Percentiles rank a stretch among this genome's conserved stretches.
phyloP scores from a whole-genome alignment of 1,140 invertebrate species.

The Zaprionus tsacasi region DNA sequence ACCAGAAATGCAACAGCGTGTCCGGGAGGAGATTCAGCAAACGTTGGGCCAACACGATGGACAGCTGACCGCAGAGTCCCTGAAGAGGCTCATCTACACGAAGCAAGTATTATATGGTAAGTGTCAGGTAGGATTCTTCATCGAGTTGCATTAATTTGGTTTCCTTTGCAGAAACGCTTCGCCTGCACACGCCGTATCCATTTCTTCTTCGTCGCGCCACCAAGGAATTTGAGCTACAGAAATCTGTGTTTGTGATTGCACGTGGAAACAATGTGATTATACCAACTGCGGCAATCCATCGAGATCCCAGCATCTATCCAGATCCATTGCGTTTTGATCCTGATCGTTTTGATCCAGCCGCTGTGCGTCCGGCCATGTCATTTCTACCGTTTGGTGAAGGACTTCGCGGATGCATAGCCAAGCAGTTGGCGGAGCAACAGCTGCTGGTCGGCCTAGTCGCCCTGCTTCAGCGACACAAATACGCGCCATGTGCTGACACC shows the following conservation, averaged over 20 bases:
- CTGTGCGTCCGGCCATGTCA: conserved; percentile 83
- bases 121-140: not conserved
- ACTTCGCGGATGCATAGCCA: conserved; percentile 84
- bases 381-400: conserved; percentile 88
- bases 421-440: conserved; percentile 87
- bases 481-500: conserved; percentile 61
- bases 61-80: conserved; percentile 77
- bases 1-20: conserved; percentile 87
- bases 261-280: conserved; percentile 85
- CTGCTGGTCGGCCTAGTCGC: conserved; percentile 86
- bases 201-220: conserved; percentile 85
- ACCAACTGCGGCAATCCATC: conserved; percentile 87
- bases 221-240: conserved; percentile 85
- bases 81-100: conserved; percentile 85
- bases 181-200: conserved; percentile 86
- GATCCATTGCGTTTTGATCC: conserved; percentile 89
- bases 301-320: conserved; percentile 87
- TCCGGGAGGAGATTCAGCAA: conserved; percentile 86
- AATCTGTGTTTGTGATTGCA: conserved; percentile 84
- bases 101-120: conserved; percentile 86
- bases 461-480: conserved; percentile 82
- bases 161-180: conserved; percentile 85
- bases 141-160: not conserved
- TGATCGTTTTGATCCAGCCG: conserved; percentile 87
- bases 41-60: conserved; percentile 78